Percentiles rank a stretch among this genome's conserved stretches.
Conservation (phyloP, 2,113 vertebrate species). For the Pipra filicauda region DNA sequence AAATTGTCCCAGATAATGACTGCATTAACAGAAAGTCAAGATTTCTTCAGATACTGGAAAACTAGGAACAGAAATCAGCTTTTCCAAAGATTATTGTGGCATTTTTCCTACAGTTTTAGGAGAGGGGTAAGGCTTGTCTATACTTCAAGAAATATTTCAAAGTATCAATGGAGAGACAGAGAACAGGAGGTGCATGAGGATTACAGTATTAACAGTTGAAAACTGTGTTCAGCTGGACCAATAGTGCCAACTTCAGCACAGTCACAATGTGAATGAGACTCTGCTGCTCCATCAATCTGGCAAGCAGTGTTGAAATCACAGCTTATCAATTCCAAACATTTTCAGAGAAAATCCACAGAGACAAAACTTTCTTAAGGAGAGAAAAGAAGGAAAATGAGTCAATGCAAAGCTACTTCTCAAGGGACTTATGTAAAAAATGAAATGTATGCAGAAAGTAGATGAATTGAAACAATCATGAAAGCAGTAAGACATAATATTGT, state of each 20-base stretch:
- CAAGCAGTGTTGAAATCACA: background rate
- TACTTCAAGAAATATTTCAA: background rate
- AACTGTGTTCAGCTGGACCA: background rate
- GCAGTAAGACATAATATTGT: background rate
- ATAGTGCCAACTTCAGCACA: background rate
- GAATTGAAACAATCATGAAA: constrained; percentile 23
- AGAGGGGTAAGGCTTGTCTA: background rate
- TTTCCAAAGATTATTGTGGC: background rate
- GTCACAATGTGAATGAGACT: background rate
- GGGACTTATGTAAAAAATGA: background rate
- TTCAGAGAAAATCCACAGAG: constrained; percentile 18
- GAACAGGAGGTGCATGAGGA: background rate
- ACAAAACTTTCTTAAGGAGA: background rate
- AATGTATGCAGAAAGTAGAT: background rate
- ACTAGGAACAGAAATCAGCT: background rate
- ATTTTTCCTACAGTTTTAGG: background rate
- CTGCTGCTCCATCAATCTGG: background rate
- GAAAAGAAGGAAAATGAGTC: background rate
- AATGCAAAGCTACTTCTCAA: background rate
- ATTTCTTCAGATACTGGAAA: background rate
- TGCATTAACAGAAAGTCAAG: background rate
- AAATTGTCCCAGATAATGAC: background rate
- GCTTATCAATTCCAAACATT: background rate
- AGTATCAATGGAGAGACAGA: background rate
- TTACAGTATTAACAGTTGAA: background rate